Evolutionary conservation across 1,140 invertebrate genomes (phyloP).

Genomic region (Cyrtorhinus lividipennis): DNA sequence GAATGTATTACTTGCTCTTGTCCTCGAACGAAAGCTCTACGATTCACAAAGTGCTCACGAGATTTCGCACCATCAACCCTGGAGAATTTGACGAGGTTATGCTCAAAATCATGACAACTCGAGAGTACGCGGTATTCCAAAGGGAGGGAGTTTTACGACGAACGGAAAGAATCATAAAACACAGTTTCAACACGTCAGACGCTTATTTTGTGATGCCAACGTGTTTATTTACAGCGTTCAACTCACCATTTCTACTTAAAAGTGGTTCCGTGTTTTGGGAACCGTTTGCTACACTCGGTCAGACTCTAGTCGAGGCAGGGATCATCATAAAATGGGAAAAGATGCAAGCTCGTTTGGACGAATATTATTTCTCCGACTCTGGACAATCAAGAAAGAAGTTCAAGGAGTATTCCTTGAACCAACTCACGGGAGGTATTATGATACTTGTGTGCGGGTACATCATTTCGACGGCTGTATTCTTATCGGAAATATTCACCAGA

Average conservation of each 20-base stretch:
- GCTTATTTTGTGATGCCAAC: slow-evolving; percentile 20
- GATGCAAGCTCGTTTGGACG: background rate
- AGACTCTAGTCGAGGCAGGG: slow-evolving; percentile 22
- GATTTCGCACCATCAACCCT: slow-evolving; percentile 24
- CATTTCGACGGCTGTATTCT: slow-evolving; percentile 10
- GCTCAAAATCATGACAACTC: slow-evolving; percentile 19
- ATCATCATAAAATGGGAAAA: slow-evolving; percentile 22
- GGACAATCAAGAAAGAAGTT: background rate
- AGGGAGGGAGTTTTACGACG: slow-evolving; percentile 22
- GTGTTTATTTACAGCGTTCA: slow-evolving; percentile 23
- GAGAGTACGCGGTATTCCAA: slow-evolving; percentile 23
- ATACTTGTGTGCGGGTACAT: slow-evolving; percentile 9
- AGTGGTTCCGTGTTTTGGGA: slow-evolving; percentile 22
- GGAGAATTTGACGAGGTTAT: slow-evolving; percentile 21
- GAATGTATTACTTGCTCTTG: slow-evolving; percentile 26
- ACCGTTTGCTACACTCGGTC: slow-evolving; percentile 21
- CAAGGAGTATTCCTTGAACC: slow-evolving; percentile 10
- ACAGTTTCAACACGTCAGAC: slow-evolving; percentile 5
- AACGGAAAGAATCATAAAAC: slow-evolving; percentile 17
- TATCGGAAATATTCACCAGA: slow-evolving; percentile 8
- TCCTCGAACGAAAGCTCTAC: slow-evolving; percentile 22
- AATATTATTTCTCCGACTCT: background rate
- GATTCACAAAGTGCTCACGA: slow-evolving; percentile 21
- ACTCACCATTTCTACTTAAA: slow-evolving; percentile 23
- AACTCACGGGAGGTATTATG: slow-evolving; percentile 15